phyloP scores from a whole-genome alignment of 2,113 vertebrate genomes.

The Paracanthobrama guichenoti region DNA sequence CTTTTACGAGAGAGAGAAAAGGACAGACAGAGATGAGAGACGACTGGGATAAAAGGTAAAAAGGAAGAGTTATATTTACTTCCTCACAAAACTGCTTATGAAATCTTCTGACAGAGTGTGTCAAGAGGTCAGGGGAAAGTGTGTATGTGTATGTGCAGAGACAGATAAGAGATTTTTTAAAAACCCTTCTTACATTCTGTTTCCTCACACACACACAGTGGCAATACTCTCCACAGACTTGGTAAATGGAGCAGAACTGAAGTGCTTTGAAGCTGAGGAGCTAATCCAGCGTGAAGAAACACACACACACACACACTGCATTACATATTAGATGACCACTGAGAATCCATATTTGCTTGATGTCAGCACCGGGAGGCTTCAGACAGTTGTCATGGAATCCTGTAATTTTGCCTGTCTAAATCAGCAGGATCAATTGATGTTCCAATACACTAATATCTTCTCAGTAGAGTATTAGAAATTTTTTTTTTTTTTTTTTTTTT shows the following conservation, averaged over 20 bases:
- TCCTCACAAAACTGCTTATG: conserved; percentile 43
- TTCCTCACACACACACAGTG: conserved; percentile 31
- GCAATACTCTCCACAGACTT: conserved; percentile 52
- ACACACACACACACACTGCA: conserved; percentile 47
- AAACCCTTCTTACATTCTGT: conserved; percentile 34
- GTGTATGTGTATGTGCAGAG: conserved; percentile 51
- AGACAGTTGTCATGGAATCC: conserved; percentile 27
- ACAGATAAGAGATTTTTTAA: conserved; percentile 64
- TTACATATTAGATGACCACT: conserved; percentile 58
- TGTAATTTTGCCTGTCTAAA: conserved; percentile 5
- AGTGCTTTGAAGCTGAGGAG: conserved; percentile 77
- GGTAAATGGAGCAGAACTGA: conserved; percentile 81
- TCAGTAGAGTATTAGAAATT: neutral
- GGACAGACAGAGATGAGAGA: conserved; percentile 27
- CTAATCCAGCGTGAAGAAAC: conserved; percentile 78
- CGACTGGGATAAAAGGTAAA: conserved; percentile 17
- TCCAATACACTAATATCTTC: neutral
- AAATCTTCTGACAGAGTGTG: conserved; percentile 36
- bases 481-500: neutral
- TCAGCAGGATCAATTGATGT: conserved; percentile 11
- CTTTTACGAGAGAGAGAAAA: conserved; percentile 39
- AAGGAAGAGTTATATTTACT: conserved; percentile 34
- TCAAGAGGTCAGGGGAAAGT: conserved; percentile 31
- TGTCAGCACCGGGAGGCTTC: conserved; percentile 63
- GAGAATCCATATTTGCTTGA: conserved; percentile 60